Evolutionary conservation across 2,113 vertebrate genomes (phyloP).

Genomic region (Ceyx melanurus): DNA sequence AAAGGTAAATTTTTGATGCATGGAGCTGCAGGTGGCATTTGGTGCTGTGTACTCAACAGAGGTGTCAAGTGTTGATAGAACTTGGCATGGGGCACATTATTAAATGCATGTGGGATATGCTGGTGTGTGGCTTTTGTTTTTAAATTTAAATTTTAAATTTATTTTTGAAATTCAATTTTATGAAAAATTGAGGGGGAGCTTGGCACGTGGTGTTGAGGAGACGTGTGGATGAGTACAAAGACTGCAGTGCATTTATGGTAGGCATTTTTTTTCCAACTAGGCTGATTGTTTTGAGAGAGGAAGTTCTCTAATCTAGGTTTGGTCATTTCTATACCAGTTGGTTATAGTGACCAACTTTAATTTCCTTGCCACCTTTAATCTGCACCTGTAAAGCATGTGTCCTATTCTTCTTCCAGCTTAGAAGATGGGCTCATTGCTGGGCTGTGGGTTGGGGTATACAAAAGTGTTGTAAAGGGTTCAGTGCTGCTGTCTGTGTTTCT

Average conservation of each 20-base stretch:
- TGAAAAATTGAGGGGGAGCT: not conserved
- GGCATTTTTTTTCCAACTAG: not conserved
- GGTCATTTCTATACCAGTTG: not conserved
- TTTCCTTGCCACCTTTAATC: not conserved
- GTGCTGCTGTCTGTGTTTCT: not conserved
- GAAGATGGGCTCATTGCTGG: not conserved
- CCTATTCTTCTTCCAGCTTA: not conserved
- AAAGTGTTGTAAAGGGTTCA: not conserved
- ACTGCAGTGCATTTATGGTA: not conserved
- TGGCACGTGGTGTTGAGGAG: not conserved
- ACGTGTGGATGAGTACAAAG: not conserved
- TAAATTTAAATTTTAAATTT: too few relatives aligned
- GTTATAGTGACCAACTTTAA: not conserved
- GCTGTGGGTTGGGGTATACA: accelerated
- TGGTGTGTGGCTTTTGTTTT: not conserved
- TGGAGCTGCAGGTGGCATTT: not conserved
- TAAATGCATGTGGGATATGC: not conserved
- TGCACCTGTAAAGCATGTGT: not conserved
- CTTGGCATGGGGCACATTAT: not conserved
- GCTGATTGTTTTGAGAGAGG: not conserved
- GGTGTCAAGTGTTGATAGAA: not conserved
- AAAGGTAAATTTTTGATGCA: not conserved
- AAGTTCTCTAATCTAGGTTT: not conserved
- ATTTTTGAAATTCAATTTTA: too few relatives aligned
- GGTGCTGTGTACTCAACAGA: not conserved